Evolutionary conservation across 2,888 invertebrate genomes (phyloP), one percentile per base, ranked within the genome.

Genomic region (Oxyteleia sp.): DNA sequence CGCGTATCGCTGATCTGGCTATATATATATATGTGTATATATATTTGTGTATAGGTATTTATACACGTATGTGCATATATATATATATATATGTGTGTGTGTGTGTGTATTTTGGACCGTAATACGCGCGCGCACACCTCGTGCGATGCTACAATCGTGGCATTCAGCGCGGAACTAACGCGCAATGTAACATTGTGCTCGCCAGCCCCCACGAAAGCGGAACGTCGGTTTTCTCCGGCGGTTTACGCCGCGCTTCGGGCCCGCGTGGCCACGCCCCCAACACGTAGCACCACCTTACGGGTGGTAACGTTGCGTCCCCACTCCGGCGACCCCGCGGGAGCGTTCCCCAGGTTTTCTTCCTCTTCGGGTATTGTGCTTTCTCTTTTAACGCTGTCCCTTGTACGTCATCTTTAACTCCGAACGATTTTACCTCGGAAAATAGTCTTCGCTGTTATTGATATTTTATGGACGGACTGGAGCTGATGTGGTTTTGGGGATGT

Each of bases 161-260:
- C 93, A 93, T 90, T 93, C 93, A 91, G 93, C 93, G 92, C 92
- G 92, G 89, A 92, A 93, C 93, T 93, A 93, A 92, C 89, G 89
- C 91, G 89, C 90, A 91, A 88, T 91, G 91, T 92, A 92, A 91
- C 92, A 92, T 89, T 85, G 87, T 87, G 88, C 88, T 84, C 82
- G 84, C 80, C 85, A 87, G 88, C 90, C 92, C 92, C 92, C 90
- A 90, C 90, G 87, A 88, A 90, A 89, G 7, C 74, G 51, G 18
- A 8, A 35, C 32, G 13, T 84, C 69, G 84, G 38, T 35, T 29
- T 20, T 8, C 10, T 49, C 86, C 92, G 91, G 63, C 1, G 2
- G 1, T 0, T 0, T n/a, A 88, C 91, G 91, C 16, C 4, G 1
- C 0, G 0, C 11, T 1, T 85, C 88, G 89, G 38, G 2, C 29